Conservation (phyloP, 2,888 invertebrate genomes). For the Lacanobia wlatinum region DNA sequence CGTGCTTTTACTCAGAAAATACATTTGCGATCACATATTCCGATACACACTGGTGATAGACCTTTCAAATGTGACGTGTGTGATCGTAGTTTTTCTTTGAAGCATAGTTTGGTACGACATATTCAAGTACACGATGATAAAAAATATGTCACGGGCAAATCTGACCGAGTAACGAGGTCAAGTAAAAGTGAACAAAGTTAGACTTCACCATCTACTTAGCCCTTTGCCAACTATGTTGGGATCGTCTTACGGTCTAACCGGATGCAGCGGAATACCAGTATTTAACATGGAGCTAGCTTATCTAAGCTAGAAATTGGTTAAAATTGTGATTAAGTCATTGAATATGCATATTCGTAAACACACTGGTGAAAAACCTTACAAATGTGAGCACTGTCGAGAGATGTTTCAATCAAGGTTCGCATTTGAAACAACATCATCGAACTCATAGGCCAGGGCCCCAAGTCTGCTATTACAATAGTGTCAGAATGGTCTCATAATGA, state of each 20-base stretch:
- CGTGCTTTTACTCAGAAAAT: conserved; percentile 3
- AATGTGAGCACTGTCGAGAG: conserved; percentile 24
- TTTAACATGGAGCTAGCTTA: too few relatives aligned
- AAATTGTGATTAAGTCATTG: neutral
- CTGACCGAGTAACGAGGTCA: neutral
- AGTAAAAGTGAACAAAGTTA: too few relatives aligned
- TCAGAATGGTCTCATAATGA: too few relatives aligned
- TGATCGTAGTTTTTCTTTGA: neutral
- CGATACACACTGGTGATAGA: conserved; percentile 4
- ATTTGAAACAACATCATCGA: conserved; percentile 26
- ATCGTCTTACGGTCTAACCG: too few relatives aligned
- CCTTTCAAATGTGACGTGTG: neutral
- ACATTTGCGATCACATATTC: conserved; percentile 1
- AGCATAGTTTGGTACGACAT: neutral
- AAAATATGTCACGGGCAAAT: neutral
- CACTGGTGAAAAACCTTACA: conserved; percentile 36
- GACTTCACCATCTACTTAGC: too few relatives aligned
- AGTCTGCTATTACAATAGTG: too few relatives aligned
- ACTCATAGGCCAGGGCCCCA: too few relatives aligned
- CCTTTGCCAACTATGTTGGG: too few relatives aligned
- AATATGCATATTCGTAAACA: conserved; percentile 20
- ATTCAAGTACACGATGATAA: neutral
- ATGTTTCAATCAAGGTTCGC: conserved; percentile 18
- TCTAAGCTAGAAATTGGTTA: too few relatives aligned
- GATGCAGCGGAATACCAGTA: too few relatives aligned